Conservation (phyloP, 2,888 invertebrate genomes). For the Macrophya alboannulata region DNA sequence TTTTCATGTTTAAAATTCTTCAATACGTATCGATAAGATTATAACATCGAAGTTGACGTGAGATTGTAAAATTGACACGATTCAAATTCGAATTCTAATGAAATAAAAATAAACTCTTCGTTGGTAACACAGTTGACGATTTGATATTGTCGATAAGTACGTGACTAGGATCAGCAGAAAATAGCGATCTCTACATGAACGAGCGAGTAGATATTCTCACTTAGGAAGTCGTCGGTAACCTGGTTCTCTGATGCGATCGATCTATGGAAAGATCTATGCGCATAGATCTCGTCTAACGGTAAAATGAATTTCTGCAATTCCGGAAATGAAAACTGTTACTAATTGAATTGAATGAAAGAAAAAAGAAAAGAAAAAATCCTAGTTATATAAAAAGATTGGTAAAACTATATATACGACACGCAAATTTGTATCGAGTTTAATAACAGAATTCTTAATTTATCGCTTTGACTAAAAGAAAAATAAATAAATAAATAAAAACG, state of each 20-base stretch:
- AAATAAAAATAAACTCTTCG: not conserved
- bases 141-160: not conserved
- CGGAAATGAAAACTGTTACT: not conserved
- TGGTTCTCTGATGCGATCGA: not conserved
- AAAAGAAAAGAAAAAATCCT: not conserved
- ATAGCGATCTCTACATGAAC: slow-evolving; percentile 39
- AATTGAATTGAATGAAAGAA: not conserved
- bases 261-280: not conserved
- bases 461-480: not conserved
- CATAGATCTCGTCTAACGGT: slow-evolving; percentile 31
- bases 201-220: slow-evolving; percentile 5
- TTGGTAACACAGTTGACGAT: slow-evolving; percentile 31
- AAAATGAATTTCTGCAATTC: slow-evolving; percentile 21
- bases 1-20: not conserved
- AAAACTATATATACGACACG: not conserved
- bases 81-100: slow-evolving; percentile 29
- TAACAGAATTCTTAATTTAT: not conserved
- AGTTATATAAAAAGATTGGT: not conserved
- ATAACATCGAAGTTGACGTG: not conserved
- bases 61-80: not conserved
- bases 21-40: not conserved
- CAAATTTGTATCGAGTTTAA: not conserved
- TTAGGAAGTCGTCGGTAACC: not conserved
- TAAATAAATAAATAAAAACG: not conserved
- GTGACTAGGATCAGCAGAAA: not conserved